Base-by-base conservation (phyloP, 1,140 invertebrate genomes). In the Drosophila suzukii region DNA sequence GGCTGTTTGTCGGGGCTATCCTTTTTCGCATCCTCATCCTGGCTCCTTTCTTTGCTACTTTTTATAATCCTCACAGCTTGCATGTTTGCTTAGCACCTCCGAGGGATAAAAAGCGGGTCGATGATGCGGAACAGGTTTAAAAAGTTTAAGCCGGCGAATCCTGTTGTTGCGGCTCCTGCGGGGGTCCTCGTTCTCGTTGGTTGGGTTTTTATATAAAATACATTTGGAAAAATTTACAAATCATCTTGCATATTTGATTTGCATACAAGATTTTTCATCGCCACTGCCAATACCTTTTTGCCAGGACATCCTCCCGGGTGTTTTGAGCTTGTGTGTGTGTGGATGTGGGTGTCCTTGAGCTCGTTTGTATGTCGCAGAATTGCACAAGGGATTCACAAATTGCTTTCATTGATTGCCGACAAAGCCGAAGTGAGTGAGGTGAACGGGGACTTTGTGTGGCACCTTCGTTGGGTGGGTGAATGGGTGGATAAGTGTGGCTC, bases 161-260 rank as follows among this genome's bases (percentile, higher is more conserved):
- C 65, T 71, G 67, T 71, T 71, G 67, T 71, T 57, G 65, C 12
- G 68, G 67, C 65, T 58, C 34, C 17, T 32, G 27, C 27, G 39
- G 49, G 50, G 34, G 27, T 12, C 4, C 10, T 10, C 43, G 15
- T 6, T 20, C 13, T 39, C 27, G 39, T 15, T 43, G 66, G 47
- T 30, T 47, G 51, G 44, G 44, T 13, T 34, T 65, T 44, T 57
- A 46, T 62, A 44, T 77, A 53, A 78, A 78, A 90, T 83, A 86
- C 81, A 88, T 90, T 90, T 78, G 74, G n/a, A 49, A 71, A 81
- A 90, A 86, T 90, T 83, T 88, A 90, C 86, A 90, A 90, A 90
- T 90, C 86, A 86, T 86, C 70, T 72, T 83, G 73, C 79, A 86
- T 86, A 81, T 86, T 90, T 86, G 79, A 90, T 90, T 90, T 90